Evolutionary conservation across 2,797 vertebrate genomes (phyloP).

Genomic region (Hypotaenidia okinawae): DNA sequence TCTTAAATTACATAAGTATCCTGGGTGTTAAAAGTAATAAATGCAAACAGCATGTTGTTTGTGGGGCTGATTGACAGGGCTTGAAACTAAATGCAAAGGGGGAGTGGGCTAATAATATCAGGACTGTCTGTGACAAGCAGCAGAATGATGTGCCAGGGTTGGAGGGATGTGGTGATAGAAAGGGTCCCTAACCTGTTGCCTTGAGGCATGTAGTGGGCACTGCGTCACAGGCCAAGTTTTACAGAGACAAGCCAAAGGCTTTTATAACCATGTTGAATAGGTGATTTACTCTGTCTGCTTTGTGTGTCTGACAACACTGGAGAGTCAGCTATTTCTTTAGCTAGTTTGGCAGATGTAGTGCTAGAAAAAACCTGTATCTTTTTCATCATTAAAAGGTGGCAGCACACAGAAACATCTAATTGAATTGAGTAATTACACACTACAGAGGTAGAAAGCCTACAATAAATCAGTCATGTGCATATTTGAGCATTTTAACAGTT

Average conservation of each 20-base stretch:
- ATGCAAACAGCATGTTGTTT: not conserved
- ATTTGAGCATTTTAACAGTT: not conserved
- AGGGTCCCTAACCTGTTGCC: too few species aligned
- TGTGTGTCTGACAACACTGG: not conserved
- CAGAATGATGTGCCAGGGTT: too few species aligned
- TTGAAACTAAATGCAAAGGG: too few species aligned
- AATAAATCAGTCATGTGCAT: not conserved
- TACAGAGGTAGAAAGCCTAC: not conserved
- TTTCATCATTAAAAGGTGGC: not conserved
- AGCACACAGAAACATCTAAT: not conserved
- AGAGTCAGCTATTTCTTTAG: not conserved
- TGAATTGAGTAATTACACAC: not conserved
- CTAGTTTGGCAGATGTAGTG: not conserved
- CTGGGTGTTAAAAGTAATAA: not conserved
- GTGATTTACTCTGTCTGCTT: not conserved
- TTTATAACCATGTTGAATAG: not conserved
- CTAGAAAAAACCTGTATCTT: not conserved
- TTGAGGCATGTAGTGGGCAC: too few species aligned
- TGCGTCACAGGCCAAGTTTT: too few species aligned
- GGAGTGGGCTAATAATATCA: too few species aligned
- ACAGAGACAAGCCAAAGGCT: too few species aligned
- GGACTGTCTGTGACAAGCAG: too few species aligned
- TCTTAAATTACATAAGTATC: not conserved
- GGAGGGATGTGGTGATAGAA: too few species aligned
- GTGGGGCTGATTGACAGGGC: too few species aligned